Conservation (phyloP, 2,888 invertebrate genomes). For the Athalia circularis region DNA sequence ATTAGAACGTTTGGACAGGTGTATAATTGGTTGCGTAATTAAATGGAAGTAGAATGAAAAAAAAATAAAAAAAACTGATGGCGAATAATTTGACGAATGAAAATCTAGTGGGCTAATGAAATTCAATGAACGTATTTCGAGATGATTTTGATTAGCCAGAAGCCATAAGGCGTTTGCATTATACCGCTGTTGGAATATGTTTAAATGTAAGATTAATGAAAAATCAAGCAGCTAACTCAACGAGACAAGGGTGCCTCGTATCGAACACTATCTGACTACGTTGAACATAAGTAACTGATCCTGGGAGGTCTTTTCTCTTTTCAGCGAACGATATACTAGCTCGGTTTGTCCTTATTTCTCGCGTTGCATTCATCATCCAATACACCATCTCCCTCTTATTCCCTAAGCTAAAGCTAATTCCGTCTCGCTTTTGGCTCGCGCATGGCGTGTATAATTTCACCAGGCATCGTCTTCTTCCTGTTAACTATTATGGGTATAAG, state of each 20-base stretch:
- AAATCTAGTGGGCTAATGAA: background rate
- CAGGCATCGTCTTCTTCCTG: slow-evolving; percentile 56
- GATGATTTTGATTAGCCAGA: slow-evolving; percentile 33
- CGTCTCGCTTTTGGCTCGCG: slow-evolving; percentile 57
- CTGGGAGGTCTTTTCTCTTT: slow-evolving; percentile 55
- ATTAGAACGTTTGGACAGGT: too few species aligned
- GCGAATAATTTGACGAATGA: slow-evolving; percentile 8
- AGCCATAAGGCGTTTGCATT: background rate
- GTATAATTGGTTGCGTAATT: too few species aligned
- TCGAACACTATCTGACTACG: slow-evolving; percentile 68
- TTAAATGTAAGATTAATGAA: slow-evolving; percentile 61
- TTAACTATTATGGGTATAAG: slow-evolving; percentile 45
- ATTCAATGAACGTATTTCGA: slow-evolving; percentile 18
- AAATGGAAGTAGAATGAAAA: too few species aligned
- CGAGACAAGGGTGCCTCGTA: slow-evolving; percentile 68
- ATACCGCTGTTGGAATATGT: slow-evolving; percentile 18
- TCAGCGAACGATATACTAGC: slow-evolving; percentile 47
- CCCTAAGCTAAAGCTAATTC: slow-evolving; percentile 44
- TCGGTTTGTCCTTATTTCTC: slow-evolving; percentile 48
- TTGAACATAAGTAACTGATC: slow-evolving; percentile 71
- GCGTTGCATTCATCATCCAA: slow-evolving; percentile 49
- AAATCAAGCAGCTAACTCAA: slow-evolving; percentile 54
- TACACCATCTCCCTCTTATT: slow-evolving; percentile 48
- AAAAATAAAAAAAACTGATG: too few species aligned
- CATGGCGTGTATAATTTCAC: slow-evolving; percentile 70